Percentiles rank a stretch among this genome's conserved stretches.
Evolutionary conservation across 1,140 invertebrate species (phyloP).

Genomic region (Sweltsa coloradensis): DNA sequence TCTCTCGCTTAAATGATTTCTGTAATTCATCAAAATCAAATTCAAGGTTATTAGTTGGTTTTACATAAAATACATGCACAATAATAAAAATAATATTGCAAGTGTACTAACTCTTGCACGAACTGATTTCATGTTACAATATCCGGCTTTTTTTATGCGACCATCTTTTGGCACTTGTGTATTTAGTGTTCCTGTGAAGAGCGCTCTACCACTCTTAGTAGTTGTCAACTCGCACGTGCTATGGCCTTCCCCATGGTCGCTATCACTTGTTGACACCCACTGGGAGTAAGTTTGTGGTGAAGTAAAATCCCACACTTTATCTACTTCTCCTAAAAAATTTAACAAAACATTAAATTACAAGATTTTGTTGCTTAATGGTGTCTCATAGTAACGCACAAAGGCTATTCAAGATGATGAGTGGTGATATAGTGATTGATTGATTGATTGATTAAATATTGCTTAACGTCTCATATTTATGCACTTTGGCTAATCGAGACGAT

Average conservation of each 20-base stretch:
- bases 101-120: slow-evolving; percentile 39
- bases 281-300: slow-evolving; percentile 18
- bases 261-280: slow-evolving; percentile 64
- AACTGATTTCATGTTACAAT: slow-evolving; percentile 59
- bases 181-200: slow-evolving; percentile 64
- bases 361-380: not conserved
- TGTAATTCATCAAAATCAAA: slow-evolving; percentile 28
- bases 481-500: too few relatives aligned
- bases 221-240: slow-evolving; percentile 46
- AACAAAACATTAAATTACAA: too few relatives aligned
- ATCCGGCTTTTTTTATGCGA: slow-evolving; percentile 54
- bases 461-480: too few relatives aligned
- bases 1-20: slow-evolving; percentile 71
- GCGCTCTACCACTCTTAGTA: slow-evolving; percentile 50
- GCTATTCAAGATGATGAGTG: too few relatives aligned
- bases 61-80: not conserved
- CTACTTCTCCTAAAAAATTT: slow-evolving; percentile 57
- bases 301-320: slow-evolving; percentile 56
- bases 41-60: not conserved
- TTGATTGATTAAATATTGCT: too few relatives aligned
- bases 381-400: too few relatives aligned
- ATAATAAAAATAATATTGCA: slow-evolving; percentile 10
- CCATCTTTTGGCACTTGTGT: slow-evolving; percentile 69
- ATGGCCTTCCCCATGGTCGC: slow-evolving; percentile 65
- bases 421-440: too few relatives aligned